These are phyloP conservation scores for Ciconia stormi DNA, from an alignment of 2,113 vertebrate species.

Conservation along the genomic window DNA sequence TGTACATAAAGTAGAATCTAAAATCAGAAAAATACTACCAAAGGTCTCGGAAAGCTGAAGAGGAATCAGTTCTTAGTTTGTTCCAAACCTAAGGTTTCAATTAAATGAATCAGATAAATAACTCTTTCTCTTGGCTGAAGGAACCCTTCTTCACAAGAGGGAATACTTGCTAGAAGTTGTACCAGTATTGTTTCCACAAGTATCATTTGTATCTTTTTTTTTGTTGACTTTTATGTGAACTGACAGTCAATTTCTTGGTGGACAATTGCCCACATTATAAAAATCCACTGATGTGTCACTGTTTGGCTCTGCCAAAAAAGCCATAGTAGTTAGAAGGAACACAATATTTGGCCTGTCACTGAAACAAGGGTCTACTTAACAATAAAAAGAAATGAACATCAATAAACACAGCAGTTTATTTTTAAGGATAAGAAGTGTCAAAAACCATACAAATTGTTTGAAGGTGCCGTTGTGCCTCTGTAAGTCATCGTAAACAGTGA, in stretches of 20 bases:
- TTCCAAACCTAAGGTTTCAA: background rate
- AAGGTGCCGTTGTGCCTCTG: background rate
- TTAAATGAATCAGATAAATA: background rate
- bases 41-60: background rate
- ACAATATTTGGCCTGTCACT: background rate
- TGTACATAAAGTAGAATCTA: background rate
- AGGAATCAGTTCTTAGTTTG: background rate
- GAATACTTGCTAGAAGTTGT: background rate
- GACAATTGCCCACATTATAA: slow-evolving; percentile 1
- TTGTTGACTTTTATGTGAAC: background rate
- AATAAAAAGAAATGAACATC: background rate
- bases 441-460: background rate
- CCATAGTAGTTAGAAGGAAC: background rate
- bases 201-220: background rate
- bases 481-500: background rate
- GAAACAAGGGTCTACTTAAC: background rate
- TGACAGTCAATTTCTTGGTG: slow-evolving; percentile 7
- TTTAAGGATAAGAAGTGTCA: background rate
- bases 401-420: background rate
- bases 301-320: background rate
- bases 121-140: background rate
- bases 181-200: background rate
- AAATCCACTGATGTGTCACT: slow-evolving; percentile 26
- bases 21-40: background rate
- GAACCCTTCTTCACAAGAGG: background rate